phyloP scores from a whole-genome alignment of 2,888 invertebrate genomes.

The Xylophagus ater region DNA sequence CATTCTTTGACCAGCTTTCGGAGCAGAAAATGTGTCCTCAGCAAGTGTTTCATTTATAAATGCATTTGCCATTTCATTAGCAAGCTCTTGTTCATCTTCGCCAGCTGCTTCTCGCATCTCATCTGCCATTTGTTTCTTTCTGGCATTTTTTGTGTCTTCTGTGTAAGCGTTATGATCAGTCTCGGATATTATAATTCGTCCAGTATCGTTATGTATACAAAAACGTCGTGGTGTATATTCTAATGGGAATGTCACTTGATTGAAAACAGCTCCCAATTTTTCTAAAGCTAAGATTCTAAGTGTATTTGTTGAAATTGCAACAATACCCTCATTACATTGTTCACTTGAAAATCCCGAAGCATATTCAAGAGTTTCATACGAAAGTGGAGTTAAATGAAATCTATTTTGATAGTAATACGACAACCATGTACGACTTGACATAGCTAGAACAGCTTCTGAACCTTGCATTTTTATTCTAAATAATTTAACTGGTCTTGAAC shows the following conservation, averaged over 20 bases:
- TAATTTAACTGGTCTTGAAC: constrained; percentile 89
- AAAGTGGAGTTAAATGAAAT: constrained; percentile 88
- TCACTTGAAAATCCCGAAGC: constrained; percentile 94
- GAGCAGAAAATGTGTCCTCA: constrained; percentile 88
- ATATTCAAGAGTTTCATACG: constrained; percentile 93
- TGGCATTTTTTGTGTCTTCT: constrained; percentile 86
- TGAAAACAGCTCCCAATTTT: constrained; percentile 96
- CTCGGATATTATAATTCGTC: constrained; percentile 83
- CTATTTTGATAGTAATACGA: constrained; percentile 97
- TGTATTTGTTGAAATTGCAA: constrained; percentile 97
- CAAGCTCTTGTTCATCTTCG: constrained; percentile 88
- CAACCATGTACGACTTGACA: constrained; percentile 96
- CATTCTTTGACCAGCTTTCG: constrained; percentile 89
- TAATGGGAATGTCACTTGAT: constrained; percentile 84
- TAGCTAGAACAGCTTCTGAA: constrained; percentile 91
- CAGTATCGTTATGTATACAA: constrained; percentile 82
- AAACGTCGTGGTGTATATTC: constrained; percentile 95
- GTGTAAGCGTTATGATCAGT: constrained; percentile 99
- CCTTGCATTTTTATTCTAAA: constrained; percentile 94
- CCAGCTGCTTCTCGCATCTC: constrained; percentile 97
- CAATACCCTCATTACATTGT: constrained; percentile 98
- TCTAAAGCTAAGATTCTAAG: constrained; percentile 93
- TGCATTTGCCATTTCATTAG: constrained; percentile 95
- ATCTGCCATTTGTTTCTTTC: constrained; percentile 91
- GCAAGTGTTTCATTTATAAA: constrained; percentile 90